Evolutionary conservation across 1,140 invertebrate genomes (phyloP), one percentile per base, ranked within the genome.

Genomic region (Trachymyrmex septentrionalis): DNA sequence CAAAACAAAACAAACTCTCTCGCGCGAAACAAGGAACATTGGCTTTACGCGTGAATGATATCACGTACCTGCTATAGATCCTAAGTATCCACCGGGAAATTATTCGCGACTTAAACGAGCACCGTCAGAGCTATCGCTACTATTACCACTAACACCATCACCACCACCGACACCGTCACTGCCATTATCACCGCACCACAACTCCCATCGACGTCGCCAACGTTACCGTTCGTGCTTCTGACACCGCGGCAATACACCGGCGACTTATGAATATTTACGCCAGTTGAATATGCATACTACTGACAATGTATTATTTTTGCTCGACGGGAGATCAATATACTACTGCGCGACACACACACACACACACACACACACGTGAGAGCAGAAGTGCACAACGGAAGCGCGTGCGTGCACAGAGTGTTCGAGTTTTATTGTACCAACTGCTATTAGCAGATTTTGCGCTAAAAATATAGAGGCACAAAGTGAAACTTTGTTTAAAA

Each of bases 291-390:
- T 95, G 93, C 93, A 94, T 94, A 93, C 75, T 85, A 86, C 90
- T 90, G 92, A 94, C 92, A 93, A 94, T 94, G 93, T 93, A 94
- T 94, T 94, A 94, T 94, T 94, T 94, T 94, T 94, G 87, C 91
- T 76, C 86, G 88, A 91, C 91, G 88, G 88, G 89, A 92, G 91
- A 95, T 95, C 93, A 90, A 94, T 95, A 93, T 92, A 91, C 88
- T 86, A 75, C 66, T 80, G 75, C 82, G 87, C 89, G 80, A 84
- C 86, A 88, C 69, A 72, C 48, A 84, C 69, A 48, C 1, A 30
- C 3, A 75, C 38, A 84, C 69, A 48, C 3, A 61, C 9, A 75
- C 38, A 84, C 69, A 48, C 3, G 21, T 5, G 38, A 3, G 44
- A 14, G 34, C 50, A 57, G 53, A 82, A 44, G 21, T 82, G 16